Evolutionary conservation across 2,888 invertebrate species (phyloP), one percentile per base, ranked within the genome.

Genomic region (Belgica antarctica): DNA sequence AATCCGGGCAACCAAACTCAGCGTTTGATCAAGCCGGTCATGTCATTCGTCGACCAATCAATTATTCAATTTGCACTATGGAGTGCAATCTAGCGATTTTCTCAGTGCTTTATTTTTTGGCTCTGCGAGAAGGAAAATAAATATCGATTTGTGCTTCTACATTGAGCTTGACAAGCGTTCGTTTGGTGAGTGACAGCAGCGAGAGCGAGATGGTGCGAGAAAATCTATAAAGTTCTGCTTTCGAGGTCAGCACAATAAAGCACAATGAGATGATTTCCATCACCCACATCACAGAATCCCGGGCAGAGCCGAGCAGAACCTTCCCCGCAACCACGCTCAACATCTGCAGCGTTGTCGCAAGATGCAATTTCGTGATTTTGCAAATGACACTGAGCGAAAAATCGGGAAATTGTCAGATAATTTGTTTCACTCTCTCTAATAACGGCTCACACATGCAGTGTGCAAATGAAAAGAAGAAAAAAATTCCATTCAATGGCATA

Each of bases 371-470:
- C 19, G 24, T 36, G 36, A 36, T 36, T 62, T 62, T 36, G 19
- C 34, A 62, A 34, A 36, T 62, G 62, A 62, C 62, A 62, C 31
- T 62, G 62, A 62, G 19, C 17, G 27, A 41, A 41, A 15, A 41
- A 41, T 12, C 2, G 15, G 3, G n/a, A n/a, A 41, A 62, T 25
- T 62, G 62, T n/a, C 41, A 41, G 41, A 41, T 41, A 2, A 41
- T 41, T 41, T 41, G 41, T n/a, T 12, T 41, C 41, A 41, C 15
- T 5, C 41, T 31, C 5, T 31, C 10, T 31, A 31, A 31, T 7
- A 31, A 31, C 4, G 10, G n/a, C n/a, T 41, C 10, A 41, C 15
- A 15, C 41, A 41, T 15, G 8, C 41, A 15, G n/a, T n/a, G n/a
- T n/a, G n/a, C n/a, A n/a, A n/a, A n/a, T n/a, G n/a, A n/a, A n/a